These are phyloP conservation scores for Nyctalus aviator DNA, from an alignment of 2,797 vertebrate genomes.

Conservation along the genomic window DNA sequence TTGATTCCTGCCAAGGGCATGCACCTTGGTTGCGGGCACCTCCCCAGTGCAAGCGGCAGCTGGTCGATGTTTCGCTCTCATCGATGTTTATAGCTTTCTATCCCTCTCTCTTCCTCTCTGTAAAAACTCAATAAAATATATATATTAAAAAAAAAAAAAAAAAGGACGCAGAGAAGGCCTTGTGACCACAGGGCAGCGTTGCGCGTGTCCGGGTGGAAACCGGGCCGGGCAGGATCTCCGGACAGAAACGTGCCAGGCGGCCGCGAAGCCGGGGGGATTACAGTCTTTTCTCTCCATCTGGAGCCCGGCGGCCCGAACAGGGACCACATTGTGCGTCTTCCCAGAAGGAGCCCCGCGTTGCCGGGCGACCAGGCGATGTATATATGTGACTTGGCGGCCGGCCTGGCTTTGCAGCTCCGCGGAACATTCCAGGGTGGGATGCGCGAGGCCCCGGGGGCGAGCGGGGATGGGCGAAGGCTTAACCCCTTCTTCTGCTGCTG, in stretches of 20 bases:
- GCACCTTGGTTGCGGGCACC: no score
- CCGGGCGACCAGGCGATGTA: slow-evolving; percentile 70
- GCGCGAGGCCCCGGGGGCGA: slow-evolving; percentile 43
- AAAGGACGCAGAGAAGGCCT: neutral
- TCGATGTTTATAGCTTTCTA: no score
- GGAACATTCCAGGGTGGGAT: slow-evolving; percentile 75
- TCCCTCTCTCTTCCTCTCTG: no score
- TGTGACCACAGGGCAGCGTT: neutral
- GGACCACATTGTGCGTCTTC: slow-evolving; percentile 71
- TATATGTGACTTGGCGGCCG: slow-evolving; percentile 67
- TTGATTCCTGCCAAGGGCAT: no score
- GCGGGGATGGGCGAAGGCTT: neutral
- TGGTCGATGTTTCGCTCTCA: no score
- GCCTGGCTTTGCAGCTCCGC: slow-evolving; percentile 60
- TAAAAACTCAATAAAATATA: no score
- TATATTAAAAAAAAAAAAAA: no score
- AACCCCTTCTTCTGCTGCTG: no score
- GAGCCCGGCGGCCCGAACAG: slow-evolving; percentile 62
- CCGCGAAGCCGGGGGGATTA: slow-evolving; percentile 30
- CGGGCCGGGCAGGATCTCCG: neutral
- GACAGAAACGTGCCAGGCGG: slow-evolving; percentile 40
- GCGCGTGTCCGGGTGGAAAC: neutral
- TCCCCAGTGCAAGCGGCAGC: no score
- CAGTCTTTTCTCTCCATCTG: slow-evolving; percentile 66
- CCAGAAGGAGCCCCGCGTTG: slow-evolving; percentile 63